Evolutionary conservation across 2,888 invertebrate species (phyloP).

Genomic region (Scrobipalpa atriplicella): DNA sequence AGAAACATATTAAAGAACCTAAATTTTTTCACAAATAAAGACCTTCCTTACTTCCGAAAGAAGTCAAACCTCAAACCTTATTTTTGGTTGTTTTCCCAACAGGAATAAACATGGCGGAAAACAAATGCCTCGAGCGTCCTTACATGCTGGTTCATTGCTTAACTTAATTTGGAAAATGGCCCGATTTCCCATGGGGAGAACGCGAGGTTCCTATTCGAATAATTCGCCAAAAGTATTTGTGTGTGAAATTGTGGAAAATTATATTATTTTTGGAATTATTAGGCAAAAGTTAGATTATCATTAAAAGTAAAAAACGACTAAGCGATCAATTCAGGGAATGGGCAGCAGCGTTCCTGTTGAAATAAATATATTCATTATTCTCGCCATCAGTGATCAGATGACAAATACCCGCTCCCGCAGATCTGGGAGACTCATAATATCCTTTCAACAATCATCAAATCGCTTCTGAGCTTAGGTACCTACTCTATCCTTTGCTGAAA

Average conservation of each 20-base stretch:
- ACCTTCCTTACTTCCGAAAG: background rate
- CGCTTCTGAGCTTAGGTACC: no score
- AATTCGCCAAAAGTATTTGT: background rate
- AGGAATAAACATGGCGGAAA: background rate
- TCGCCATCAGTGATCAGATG: no score
- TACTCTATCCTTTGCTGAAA: no score
- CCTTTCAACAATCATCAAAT: no score
- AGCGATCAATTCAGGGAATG: no score
- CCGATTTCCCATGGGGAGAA: conserved; percentile 12
- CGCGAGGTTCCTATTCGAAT: background rate
- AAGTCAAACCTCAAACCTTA: background rate
- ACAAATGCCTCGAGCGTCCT: background rate
- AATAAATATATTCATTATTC: no score
- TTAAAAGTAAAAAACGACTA: no score
- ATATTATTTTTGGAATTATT: no score
- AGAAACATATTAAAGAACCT: background rate
- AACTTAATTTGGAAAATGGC: conserved; percentile 18
- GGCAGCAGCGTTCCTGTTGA: no score
- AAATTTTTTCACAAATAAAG: background rate
- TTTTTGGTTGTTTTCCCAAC: background rate
- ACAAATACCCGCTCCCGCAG: no score
- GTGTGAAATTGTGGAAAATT: background rate
- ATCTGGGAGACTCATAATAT: no score
- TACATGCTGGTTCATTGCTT: conserved; percentile 13
- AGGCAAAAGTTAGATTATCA: no score